Evolutionary conservation across 1,140 invertebrate species (phyloP).

Genomic region (Diplogasteroides magnus): DNA sequence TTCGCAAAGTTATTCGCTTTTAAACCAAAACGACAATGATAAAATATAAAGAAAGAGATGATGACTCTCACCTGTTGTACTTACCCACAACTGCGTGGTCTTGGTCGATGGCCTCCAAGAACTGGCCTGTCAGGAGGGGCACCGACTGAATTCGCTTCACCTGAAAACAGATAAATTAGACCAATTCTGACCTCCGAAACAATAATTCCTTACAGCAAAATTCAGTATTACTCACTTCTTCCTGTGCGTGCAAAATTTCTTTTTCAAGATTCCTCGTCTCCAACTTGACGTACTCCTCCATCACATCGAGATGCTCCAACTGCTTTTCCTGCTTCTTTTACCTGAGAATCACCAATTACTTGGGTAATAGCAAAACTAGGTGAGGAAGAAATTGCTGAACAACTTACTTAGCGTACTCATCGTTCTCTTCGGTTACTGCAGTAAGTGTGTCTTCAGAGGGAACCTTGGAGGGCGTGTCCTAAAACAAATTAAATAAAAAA

Average conservation of each 20-base stretch:
- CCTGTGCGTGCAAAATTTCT: slow-evolving; percentile 92
- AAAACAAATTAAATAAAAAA: no score
- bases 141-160: slow-evolving; percentile 95
- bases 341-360: slow-evolving; percentile 23
- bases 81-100: slow-evolving; percentile 87
- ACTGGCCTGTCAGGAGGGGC: slow-evolving; percentile 90
- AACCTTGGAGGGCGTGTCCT: background rate
- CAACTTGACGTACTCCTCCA: slow-evolving; percentile 97
- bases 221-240: no score
- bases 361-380: background rate
- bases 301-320: slow-evolving; percentile 87
- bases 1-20: no score
- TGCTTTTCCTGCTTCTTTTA: slow-evolving; percentile 82
- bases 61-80: slow-evolving; percentile 72
- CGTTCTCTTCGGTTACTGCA: background rate
- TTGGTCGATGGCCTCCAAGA: slow-evolving; percentile 92
- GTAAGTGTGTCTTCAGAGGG: background rate
- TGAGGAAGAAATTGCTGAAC: no score
- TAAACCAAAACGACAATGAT: no score
- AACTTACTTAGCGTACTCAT: background rate
- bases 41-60: no score
- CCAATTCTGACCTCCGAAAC: no score
- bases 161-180: slow-evolving; percentile 1
- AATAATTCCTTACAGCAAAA: no score
- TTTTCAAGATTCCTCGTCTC: slow-evolving; percentile 94